A percentile compares a stretch with the other conserved stretches of the same genome.
These are phyloP conservation scores for Leuctra nigra DNA, from an alignment of 2,888 invertebrate species.

Conservation along the genomic window DNA sequence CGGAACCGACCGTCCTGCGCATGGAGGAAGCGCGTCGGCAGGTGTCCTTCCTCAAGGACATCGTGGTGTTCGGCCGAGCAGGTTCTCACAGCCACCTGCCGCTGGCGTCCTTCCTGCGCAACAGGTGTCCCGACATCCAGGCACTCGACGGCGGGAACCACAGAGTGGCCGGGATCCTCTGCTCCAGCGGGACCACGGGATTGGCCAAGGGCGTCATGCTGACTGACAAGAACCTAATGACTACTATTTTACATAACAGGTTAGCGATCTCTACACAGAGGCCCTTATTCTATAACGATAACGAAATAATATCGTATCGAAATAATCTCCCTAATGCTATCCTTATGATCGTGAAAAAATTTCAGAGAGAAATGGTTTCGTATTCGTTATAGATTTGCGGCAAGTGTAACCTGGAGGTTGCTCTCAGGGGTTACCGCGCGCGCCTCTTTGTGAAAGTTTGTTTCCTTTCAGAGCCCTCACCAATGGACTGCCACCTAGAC, in stretches of 20 bases:
- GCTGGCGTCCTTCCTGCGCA: not conserved
- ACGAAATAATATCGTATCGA: no score
- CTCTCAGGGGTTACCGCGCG: no score
- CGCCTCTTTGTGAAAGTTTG: no score
- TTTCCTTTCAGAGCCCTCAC: no score
- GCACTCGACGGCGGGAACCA: slow-evolving; percentile 32
- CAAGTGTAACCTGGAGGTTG: no score
- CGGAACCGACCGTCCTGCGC: slow-evolving; percentile 50
- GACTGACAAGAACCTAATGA: slow-evolving; percentile 57
- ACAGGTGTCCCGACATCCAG: slow-evolving; percentile 1
- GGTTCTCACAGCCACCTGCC: slow-evolving; percentile 11
- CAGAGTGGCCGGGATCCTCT: slow-evolving; percentile 55
- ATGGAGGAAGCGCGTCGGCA: slow-evolving; percentile 48
- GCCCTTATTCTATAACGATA: no score
- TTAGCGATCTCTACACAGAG: no score
- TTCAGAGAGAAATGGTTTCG: not conserved
- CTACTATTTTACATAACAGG: slow-evolving; percentile 25
- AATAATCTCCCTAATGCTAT: no score
- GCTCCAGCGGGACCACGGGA: slow-evolving; percentile 74
- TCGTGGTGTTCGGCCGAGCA: slow-evolving; percentile 51
- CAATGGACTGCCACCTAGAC: no score
- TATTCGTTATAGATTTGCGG: no score
- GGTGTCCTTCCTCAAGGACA: slow-evolving; percentile 46
- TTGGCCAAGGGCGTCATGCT: slow-evolving; percentile 71
- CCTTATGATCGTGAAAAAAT: slow-evolving; percentile 33